Evolutionary conservation across 1,140 invertebrate genomes (phyloP).

Genomic region (Pseudomyrmex pallidus): DNA sequence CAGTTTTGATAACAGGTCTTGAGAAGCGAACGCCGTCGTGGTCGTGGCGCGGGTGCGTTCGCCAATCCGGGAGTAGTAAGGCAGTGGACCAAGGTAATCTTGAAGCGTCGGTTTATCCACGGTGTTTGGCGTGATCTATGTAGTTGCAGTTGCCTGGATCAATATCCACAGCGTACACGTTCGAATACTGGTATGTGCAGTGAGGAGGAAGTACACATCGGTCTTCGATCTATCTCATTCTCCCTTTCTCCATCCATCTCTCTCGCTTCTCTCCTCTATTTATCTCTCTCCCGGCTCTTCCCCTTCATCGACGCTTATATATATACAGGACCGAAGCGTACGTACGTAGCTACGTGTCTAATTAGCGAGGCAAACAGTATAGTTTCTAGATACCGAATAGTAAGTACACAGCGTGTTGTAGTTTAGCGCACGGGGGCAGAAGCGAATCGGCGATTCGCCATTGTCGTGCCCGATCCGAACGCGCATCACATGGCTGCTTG

Average conservation of each 20-base stretch:
- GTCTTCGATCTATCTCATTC: constrained; percentile 47
- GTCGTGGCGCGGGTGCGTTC: constrained; percentile 25
- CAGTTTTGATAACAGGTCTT: constrained; percentile 74
- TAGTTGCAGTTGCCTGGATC: constrained; percentile 69
- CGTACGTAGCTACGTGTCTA: constrained; percentile 77
- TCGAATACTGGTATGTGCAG: constrained; percentile 48
- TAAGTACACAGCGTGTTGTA: constrained; percentile 61
- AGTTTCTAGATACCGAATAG: constrained; percentile 77
- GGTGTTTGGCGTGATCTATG: constrained; percentile 72
- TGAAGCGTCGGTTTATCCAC: constrained; percentile 69
- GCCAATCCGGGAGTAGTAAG: constrained; percentile 67
- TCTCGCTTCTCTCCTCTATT: neutral
- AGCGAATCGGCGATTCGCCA: constrained; percentile 9
- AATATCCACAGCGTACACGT: constrained; percentile 70
- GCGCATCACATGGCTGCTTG: neutral
- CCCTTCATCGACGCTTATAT: constrained; percentile 32
- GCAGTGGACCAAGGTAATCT: constrained; percentile 75
- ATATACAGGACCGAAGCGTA: constrained; percentile 65
- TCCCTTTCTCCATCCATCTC: neutral
- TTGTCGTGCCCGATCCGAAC: constrained; percentile 15
- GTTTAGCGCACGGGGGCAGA: constrained; percentile 18
- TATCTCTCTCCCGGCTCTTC: constrained; percentile 1
- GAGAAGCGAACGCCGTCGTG: constrained; percentile 27
- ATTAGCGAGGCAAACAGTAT: constrained; percentile 81
- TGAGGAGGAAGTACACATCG: constrained; percentile 63